Evolutionary conservation across 2,113 vertebrate genomes (phyloP), one percentile per base, ranked within the genome.

Genomic region (Caracal caracal): DNA sequence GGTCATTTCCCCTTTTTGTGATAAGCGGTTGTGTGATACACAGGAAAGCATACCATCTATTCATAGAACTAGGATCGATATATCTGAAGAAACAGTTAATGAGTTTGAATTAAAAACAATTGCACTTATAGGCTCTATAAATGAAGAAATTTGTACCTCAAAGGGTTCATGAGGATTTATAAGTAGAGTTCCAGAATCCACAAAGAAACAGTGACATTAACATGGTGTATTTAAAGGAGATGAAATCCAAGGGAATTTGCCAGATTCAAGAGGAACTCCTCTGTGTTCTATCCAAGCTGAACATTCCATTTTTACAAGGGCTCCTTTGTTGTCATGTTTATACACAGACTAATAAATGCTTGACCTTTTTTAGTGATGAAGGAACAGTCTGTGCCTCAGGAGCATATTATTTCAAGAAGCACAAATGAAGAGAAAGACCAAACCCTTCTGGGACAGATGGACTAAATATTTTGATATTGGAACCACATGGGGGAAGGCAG

Each of bases 281-380:
- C 96, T 96, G 96, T 92, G 93, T 83, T 95, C 95, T 40, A 1
- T 97, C 97, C 96, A 96, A 96, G 86, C 75, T 5, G 93, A 95
- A 68, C 97, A 97, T 97, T 97, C 97, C 97, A 92, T 92, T 92
- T 96, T 93, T 70, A 98, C 97, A 97, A 98, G 97, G 87, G 24
- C 51, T 88, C 90, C 97, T 98, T 97, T 97, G 97, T 97, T 96
- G 95, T 97, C 95, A 22, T 97, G 97, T 97, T 97, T 97, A 97
- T 95, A 96, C 92, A 93, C 86, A 94, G 96, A 81, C 96, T 97
- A 96, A 96, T 97, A 97, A 97, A 96, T 94, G 95, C 95, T 97
- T 97, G 97, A 97, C 97, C 97, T 97, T 97, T 96, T 84, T 96
- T 91, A 91, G 94, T 89, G 94, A 97, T 96, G 97, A 96, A 95